A percentile compares a stretch with the other conserved stretches of the same genome.
phyloP scores from a whole-genome alignment of 1,140 invertebrate genomes.

The Musca domestica region DNA sequence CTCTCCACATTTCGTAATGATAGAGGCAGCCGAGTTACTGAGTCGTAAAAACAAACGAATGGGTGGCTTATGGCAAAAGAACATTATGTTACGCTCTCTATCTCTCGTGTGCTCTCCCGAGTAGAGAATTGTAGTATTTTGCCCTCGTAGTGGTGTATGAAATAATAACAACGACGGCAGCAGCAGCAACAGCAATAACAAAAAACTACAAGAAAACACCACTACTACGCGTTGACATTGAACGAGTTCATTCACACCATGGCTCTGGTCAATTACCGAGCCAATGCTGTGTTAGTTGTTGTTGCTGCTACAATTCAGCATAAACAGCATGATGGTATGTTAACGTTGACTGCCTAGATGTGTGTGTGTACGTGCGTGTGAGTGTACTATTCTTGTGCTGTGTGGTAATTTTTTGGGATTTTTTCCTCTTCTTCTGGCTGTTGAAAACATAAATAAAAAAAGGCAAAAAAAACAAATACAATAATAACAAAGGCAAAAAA shows the following conservation, averaged over 20 bases:
- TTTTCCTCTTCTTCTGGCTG: background rate
- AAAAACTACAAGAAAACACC: background rate
- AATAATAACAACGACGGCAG: background rate
- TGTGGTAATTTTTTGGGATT: background rate
- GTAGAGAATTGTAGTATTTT: background rate
- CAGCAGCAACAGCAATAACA: background rate
- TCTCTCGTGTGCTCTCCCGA: background rate
- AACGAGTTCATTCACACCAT: conserved; percentile 53
- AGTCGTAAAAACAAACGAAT: no score
- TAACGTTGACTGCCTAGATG: no score
- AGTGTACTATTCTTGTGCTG: background rate
- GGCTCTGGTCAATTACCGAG: conserved; percentile 31
- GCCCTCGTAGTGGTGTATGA: background rate
- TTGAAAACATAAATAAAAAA: background rate
- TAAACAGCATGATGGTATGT: background rate
- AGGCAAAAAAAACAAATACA: background rate
- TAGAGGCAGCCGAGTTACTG: no score
- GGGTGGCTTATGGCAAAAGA: no score
- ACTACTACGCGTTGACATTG: conserved; percentile 44
- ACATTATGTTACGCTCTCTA: background rate
- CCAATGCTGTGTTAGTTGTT: background rate
- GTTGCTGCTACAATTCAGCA: background rate
- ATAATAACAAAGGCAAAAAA: conserved; percentile 10
- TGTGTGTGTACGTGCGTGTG: no score
- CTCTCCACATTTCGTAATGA: no score